Percentiles rank a stretch among this genome's conserved stretches.
phyloP scores from a whole-genome alignment of 2,797 vertebrate species.

The Cynodonichthys magdalenae region DNA sequence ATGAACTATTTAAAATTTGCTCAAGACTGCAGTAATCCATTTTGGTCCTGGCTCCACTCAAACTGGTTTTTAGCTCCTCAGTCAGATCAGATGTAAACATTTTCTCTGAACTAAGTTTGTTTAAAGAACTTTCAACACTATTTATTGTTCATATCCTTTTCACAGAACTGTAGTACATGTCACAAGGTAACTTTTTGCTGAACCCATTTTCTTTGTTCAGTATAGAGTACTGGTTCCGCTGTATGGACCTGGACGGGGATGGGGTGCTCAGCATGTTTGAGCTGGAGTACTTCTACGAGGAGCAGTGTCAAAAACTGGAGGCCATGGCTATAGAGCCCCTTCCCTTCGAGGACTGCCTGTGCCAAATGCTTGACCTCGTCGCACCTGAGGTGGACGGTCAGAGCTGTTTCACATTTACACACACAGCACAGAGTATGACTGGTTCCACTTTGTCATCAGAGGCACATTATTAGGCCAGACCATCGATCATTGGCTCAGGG shows the following conservation, averaged over 20 bases:
- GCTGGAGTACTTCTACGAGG: slow-evolving; percentile 94
- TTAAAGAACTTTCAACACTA: too few relatives aligned
- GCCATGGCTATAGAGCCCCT: slow-evolving; percentile 92
- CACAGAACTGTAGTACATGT: too few relatives aligned
- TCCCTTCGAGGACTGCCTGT: slow-evolving; percentile 94
- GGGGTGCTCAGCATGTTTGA: slow-evolving; percentile 95
- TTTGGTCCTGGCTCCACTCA: too few relatives aligned
- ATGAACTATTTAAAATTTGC: too few relatives aligned
- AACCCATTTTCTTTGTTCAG: slow-evolving; percentile 66
- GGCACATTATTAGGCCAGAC: slow-evolving; percentile 11
- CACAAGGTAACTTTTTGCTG: neutral
- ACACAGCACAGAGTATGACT: slow-evolving; percentile 2
- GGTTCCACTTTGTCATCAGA: slow-evolving; percentile 6
- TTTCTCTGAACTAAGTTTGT: too few relatives aligned
- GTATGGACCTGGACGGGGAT: slow-evolving; percentile 96
- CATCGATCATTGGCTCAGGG: slow-evolving; percentile 37
- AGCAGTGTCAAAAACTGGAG: slow-evolving; percentile 93
- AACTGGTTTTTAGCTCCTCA: too few relatives aligned
- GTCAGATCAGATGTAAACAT: too few relatives aligned
- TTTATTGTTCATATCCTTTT: too few relatives aligned
- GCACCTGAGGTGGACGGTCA: slow-evolving; percentile 88
- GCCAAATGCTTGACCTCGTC: slow-evolving; percentile 97
- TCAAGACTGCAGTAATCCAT: too few relatives aligned
- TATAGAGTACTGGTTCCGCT: slow-evolving; percentile 99
- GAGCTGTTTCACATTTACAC: slow-evolving; percentile 36